These are phyloP conservation scores for Pristionchus exspectatus DNA, from an alignment of 2,888 invertebrate species.

Conservation along the genomic window DNA sequence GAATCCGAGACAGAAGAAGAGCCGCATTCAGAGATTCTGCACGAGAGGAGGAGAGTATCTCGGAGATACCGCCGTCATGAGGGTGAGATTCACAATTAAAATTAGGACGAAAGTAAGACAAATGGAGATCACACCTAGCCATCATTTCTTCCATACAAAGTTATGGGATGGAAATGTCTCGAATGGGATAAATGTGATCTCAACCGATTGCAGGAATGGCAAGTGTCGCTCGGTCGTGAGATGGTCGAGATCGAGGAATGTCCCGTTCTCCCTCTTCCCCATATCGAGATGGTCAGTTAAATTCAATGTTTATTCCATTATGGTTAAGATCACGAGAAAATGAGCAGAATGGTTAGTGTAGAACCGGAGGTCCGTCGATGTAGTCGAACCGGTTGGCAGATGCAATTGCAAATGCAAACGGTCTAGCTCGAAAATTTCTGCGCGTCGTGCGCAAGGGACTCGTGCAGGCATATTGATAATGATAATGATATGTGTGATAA, in stretches of 20 bases:
- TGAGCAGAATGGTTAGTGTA: no score
- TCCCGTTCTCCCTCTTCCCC: slow-evolving; percentile 6
- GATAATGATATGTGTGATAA: neutral
- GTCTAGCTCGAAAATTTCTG: no score
- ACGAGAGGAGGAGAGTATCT: neutral
- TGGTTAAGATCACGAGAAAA: no score
- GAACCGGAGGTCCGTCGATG: no score
- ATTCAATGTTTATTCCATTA: no score
- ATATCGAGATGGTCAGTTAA: slow-evolving; percentile 25
- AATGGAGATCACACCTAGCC: no score
- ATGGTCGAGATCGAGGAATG: slow-evolving; percentile 38
- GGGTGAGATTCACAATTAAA: neutral
- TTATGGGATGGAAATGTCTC: neutral
- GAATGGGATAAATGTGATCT: neutral
- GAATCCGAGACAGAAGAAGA: slow-evolving; percentile 22
- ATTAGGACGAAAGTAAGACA: neutral
- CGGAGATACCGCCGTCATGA: neutral
- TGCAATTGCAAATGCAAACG: no score
- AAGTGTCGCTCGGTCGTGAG: slow-evolving; percentile 3
- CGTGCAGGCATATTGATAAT: no score
- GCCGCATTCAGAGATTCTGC: slow-evolving; percentile 17
- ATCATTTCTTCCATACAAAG: neutral
- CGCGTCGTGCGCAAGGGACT: no score
- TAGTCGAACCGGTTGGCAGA: no score
- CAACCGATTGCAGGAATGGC: neutral